Evolutionary conservation across 2,113 vertebrate genomes (phyloP), one percentile per base, ranked within the genome.

Genomic region (Perccottus glenii): DNA sequence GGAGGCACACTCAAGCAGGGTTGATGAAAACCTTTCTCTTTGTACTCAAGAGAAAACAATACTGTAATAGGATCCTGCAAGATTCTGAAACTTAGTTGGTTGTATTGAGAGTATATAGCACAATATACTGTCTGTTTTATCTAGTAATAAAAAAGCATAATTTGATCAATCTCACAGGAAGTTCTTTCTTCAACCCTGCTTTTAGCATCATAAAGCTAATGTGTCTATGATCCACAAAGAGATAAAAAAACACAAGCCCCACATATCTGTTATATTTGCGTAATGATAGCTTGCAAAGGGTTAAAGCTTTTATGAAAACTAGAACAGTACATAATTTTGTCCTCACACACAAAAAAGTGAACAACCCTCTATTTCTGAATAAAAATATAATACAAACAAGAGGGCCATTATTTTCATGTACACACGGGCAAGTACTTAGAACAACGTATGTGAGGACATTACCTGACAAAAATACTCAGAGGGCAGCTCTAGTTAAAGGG

Each of bases 121-220:
- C 74, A 35, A 73, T 75, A 74, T 83, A 80, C 72, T 78, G 70
- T 38, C 72, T 78, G 70, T 38, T 56, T 42, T 58, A 9, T 71
- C 81, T 76, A 69, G 55, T 77, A 46, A 68, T 38, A 73, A 84
- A 46, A 89, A 89, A 36, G 52, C 51, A 65, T 52, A 55, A 65
- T 78, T 86, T 77, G 51, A 75, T 46, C 33, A 72, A 86, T 60
- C 87, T 89, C 89, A 81, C 75, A 90, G 82, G 77, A 77, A 81
- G 81, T 73, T 69, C 77, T 69, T 64, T 70, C 68, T 87, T 89
- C 91, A 92, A 94, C 88, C 91, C 93, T 94, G 92, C 91, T 92
- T 84, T 90, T 79, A 90, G 88, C 88, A 89, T 88, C 88, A 91
- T 93, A 90, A 94, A 94, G 92, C 92, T 94, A 88, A 92, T 71